Conservation (phyloP, 2,113 vertebrate species). For the Xiphorhynchus elegans region DNA sequence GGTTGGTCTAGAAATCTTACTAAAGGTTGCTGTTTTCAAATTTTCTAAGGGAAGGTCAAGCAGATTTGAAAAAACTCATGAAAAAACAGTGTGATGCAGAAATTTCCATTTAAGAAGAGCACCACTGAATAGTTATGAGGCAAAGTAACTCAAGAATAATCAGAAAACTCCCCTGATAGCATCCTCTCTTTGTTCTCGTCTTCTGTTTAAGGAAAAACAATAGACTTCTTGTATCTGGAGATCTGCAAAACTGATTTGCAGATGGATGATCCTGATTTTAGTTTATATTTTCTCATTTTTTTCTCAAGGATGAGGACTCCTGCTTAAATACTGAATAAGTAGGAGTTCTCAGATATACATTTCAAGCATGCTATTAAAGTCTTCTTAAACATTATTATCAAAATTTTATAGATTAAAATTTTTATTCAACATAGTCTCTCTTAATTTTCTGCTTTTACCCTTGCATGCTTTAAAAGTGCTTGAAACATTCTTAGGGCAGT, state of each 20-base stretch:
- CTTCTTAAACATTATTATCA: slow-evolving; percentile 53
- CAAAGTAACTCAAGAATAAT: not conserved
- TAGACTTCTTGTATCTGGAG: not conserved
- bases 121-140: not conserved
- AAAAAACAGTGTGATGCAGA: not conserved
- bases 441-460: slow-evolving; percentile 64
- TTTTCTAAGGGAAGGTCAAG: not conserved
- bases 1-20: not conserved
- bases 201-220: not conserved
- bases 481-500: slow-evolving; percentile 72
- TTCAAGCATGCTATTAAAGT: not conserved
- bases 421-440: slow-evolving; percentile 68
- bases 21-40: not conserved
- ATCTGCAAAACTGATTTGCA: not conserved
- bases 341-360: not conserved
- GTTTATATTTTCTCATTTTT: not conserved
- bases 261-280: not conserved
- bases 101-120: not conserved
- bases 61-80: not conserved
- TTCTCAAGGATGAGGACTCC: not conserved
- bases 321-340: not conserved
- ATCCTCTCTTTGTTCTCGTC: not conserved
- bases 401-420: slow-evolving; percentile 70
- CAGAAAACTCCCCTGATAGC: not conserved
- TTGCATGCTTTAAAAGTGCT: slow-evolving; percentile 67